These are phyloP conservation scores for Calliphora vicina DNA, from an alignment of 1,140 invertebrate genomes.

Conservation along the genomic window DNA sequence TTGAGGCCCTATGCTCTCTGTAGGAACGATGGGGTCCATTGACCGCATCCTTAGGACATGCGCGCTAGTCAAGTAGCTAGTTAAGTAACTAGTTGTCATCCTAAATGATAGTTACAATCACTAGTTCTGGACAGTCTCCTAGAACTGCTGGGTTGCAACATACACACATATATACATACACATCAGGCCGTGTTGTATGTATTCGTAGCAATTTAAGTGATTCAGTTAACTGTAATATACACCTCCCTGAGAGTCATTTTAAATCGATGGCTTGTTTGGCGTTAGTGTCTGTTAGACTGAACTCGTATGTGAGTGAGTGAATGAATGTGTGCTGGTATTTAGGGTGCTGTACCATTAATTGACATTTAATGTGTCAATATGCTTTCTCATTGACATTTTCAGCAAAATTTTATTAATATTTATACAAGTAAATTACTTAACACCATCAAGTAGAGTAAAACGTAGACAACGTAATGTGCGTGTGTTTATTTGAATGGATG, in stretches of 20 bases:
- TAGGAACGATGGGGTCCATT: too few relatives aligned
- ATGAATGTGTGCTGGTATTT: background rate
- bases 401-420: background rate
- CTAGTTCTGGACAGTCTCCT: too few relatives aligned
- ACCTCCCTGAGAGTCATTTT: background rate
- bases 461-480: background rate
- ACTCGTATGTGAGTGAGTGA: background rate
- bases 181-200: too few relatives aligned
- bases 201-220: too few relatives aligned
- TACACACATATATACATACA: background rate
- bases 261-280: background rate
- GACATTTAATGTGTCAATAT: slow-evolving; percentile 30
- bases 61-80: too few relatives aligned
- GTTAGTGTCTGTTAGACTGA: background rate
- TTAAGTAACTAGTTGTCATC: too few relatives aligned
- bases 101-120: too few relatives aligned
- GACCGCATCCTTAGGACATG: too few relatives aligned
- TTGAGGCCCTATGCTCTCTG: too few relatives aligned
- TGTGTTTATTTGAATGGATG: background rate
- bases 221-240: too few relatives aligned
- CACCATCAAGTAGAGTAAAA: background rate
- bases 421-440: background rate
- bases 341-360: slow-evolving; percentile 21
- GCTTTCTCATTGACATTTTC: slow-evolving; percentile 1
- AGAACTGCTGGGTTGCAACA: too few relatives aligned